phyloP scores from a whole-genome alignment of 2,888 invertebrate genomes.

The Eumacrocentrus americanus region DNA sequence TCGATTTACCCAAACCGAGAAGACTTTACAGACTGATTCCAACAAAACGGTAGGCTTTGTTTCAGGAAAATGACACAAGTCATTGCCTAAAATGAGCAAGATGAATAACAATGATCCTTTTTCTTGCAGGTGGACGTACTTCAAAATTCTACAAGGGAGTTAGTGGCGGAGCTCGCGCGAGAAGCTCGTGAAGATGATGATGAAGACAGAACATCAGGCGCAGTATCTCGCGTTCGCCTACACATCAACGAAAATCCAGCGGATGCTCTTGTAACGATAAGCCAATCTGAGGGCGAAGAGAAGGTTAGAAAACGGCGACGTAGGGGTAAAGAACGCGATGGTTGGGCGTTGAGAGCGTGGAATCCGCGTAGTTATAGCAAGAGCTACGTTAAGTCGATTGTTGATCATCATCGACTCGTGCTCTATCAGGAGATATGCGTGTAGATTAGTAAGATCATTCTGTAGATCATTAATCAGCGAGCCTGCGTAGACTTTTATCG shows the following conservation, averaged over 20 bases:
- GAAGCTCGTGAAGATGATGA: constrained; percentile 40
- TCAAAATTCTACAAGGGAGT: constrained; percentile 3
- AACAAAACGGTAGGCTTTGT: constrained; percentile 16
- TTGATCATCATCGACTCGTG: constrained; percentile 35
- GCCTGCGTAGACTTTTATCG: constrained; percentile 12
- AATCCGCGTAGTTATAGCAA: constrained; percentile 40
- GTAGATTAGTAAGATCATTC: constrained; percentile 34
- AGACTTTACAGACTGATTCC: not conserved
- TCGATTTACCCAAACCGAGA: constrained; percentile 19
- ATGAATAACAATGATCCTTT: not conserved
- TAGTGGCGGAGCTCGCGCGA: constrained; percentile 34
- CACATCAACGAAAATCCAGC: constrained; percentile 24
- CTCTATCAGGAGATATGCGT: constrained; percentile 54
- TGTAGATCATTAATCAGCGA: constrained; percentile 13
- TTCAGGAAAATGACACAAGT: too few relatives aligned
- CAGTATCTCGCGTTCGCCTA: constrained; percentile 26
- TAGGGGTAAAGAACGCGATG: constrained; percentile 40
- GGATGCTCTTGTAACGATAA: constrained; percentile 35
- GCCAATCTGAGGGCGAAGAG: constrained; percentile 43
- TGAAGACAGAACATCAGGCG: constrained; percentile 15
- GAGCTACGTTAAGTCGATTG: constrained; percentile 37
- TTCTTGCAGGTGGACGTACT: constrained; percentile 11
- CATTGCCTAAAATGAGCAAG: too few relatives aligned
- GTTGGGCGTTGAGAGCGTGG: constrained; percentile 43
- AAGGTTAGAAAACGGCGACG: constrained; percentile 52